Conservation (phyloP, 2,888 invertebrate genomes). For the Achlya flavicornis region DNA sequence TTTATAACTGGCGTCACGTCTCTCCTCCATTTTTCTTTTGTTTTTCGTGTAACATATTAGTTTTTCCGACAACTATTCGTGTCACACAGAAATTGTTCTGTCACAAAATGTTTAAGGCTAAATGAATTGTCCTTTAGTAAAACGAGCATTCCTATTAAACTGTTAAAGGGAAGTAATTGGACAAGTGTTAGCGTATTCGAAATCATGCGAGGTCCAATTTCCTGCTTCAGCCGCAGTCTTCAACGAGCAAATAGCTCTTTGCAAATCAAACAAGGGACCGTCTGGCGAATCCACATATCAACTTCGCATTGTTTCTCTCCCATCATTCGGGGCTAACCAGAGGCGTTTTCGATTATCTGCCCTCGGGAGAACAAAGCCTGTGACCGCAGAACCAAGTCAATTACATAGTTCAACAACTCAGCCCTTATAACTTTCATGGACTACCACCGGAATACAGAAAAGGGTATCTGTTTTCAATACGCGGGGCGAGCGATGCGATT, state of each 20-base stretch:
- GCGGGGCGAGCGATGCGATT: constrained; percentile 75
- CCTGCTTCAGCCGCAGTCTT: constrained; percentile 75
- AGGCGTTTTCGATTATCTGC: constrained; percentile 83
- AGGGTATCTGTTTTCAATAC: constrained; percentile 84
- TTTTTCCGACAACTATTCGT: constrained; percentile 67
- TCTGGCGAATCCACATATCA: constrained; percentile 81
- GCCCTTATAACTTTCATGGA: constrained; percentile 83
- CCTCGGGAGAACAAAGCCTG: constrained; percentile 80
- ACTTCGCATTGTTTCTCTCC: constrained; percentile 81
- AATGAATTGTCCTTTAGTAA: constrained; percentile 57
- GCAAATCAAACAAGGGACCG: constrained; percentile 82
- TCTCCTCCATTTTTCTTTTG: constrained; percentile 58
- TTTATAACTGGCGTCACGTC: constrained; percentile 75
- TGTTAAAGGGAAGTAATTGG: constrained; percentile 72
- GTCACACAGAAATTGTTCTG: constrained; percentile 68
- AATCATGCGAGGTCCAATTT: constrained; percentile 71
- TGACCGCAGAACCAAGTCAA: constrained; percentile 83
- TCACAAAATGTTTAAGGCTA: constrained; percentile 57
- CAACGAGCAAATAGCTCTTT: constrained; percentile 78
- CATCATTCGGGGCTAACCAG: constrained; percentile 78
- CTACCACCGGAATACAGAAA: constrained; percentile 82
- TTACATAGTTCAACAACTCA: constrained; percentile 84
- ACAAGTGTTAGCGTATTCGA: constrained; percentile 70
- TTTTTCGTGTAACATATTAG: constrained; percentile 72
- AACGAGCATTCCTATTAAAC: constrained; percentile 61